Percentiles rank a stretch among this genome's conserved stretches.
Conservation (phyloP, 35 echinoderm and acorn worm species). For the Ptychodera flava region DNA sequence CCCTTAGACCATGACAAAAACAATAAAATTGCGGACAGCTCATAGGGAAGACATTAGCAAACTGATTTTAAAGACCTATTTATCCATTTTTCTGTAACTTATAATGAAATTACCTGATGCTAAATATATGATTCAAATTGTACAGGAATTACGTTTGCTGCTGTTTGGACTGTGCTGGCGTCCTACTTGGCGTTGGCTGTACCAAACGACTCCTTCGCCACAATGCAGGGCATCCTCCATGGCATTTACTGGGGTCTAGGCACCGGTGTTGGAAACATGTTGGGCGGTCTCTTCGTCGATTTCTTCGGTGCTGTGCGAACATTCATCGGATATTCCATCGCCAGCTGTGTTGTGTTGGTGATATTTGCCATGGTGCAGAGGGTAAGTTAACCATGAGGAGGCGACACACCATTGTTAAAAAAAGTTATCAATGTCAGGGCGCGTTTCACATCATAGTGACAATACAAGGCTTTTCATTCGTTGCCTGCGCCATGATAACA, state of each 20-base stretch:
- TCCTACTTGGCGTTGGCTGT: conserved; percentile 49
- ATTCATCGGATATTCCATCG: conserved; percentile 52
- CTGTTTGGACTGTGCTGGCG: conserved; percentile 75
- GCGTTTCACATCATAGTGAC: neutral
- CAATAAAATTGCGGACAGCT: no score
- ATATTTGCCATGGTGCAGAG: conserved; percentile 38
- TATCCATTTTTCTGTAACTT: neutral
- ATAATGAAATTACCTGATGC: neutral
- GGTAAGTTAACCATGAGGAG: conserved; percentile 28
- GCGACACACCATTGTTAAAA: neutral
- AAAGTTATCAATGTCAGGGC: neutral
- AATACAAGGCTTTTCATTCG: neutral
- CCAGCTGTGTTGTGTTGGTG: conserved; percentile 15
- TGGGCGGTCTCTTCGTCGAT: conserved; percentile 42
- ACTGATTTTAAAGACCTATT: no score
- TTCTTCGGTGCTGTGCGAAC: conserved; percentile 42
- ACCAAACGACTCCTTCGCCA: conserved; percentile 48
- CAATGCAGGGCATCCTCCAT: conserved; percentile 55
- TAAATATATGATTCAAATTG: neutral
- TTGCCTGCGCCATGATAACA: no score
- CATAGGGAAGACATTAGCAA: no score
- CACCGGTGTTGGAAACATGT: conserved; percentile 52
- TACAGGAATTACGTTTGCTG: conserved; percentile 69
- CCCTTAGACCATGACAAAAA: no score
- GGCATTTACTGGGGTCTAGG: conserved; percentile 57